Conservation (phyloP, 2,113 vertebrate species). For the Asarcornis scutulata region DNA sequence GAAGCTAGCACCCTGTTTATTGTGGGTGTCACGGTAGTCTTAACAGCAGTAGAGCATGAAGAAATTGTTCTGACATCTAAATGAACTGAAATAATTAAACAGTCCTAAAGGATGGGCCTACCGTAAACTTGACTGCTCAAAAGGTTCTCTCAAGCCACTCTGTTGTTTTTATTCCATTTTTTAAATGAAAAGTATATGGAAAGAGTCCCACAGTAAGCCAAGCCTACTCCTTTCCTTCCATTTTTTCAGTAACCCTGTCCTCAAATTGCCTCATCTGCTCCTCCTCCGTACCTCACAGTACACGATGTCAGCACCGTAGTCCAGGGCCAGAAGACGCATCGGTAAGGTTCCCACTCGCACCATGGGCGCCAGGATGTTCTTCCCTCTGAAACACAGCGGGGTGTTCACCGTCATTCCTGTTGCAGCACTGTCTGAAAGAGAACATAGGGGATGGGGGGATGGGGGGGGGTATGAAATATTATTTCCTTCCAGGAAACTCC, state of each 20-base stretch:
- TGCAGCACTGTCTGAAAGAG: background rate
- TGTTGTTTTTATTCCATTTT: background rate
- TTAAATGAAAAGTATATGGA: background rate
- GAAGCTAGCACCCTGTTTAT: too few species aligned
- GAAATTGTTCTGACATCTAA: background rate
- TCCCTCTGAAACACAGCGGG: constrained; percentile 82
- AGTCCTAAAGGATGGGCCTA: background rate
- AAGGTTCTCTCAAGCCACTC: background rate
- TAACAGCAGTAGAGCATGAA: background rate
- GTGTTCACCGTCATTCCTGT: constrained; percentile 73
- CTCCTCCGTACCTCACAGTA: constrained; percentile 91
- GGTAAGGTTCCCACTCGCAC: constrained; percentile 94
- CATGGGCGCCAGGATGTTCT: constrained; percentile 92
- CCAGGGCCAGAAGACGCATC: constrained; percentile 93
- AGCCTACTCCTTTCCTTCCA: background rate
- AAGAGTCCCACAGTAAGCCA: background rate
- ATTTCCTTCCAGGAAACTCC: accelerated
- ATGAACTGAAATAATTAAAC: background rate
- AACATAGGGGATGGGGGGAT: background rate
- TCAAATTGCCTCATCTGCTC: background rate
- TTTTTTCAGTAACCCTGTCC: too few species aligned
- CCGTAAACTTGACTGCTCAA: background rate
- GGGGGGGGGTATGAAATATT: accelerated
- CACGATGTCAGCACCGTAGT: constrained; percentile 95
- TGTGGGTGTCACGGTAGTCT: too few species aligned